Percentiles rank a stretch among this genome's conserved stretches.
These are phyloP conservation scores for Naso thynnoides DNA, from an alignment of 2,797 vertebrate genomes.

Conservation along the genomic window DNA sequence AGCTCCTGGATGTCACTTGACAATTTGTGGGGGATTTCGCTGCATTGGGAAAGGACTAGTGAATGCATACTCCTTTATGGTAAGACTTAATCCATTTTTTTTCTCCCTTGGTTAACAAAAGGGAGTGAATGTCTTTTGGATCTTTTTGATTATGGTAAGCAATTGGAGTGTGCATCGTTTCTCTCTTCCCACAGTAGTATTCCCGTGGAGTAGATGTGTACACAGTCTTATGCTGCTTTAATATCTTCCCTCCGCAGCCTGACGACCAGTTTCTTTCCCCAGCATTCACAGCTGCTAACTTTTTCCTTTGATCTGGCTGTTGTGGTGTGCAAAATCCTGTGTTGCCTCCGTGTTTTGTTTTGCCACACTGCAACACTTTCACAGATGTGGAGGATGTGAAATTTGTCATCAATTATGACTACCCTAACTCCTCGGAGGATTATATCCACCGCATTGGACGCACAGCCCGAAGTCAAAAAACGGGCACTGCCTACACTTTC, in stretches of 20 bases:
- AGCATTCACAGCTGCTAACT: slow-evolving; percentile 88
- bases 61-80: slow-evolving; percentile 94
- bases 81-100: slow-evolving; percentile 85
- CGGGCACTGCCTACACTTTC: slow-evolving; percentile 99
- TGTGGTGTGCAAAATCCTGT: slow-evolving; percentile 98
- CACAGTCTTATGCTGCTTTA: slow-evolving; percentile 78
- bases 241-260: slow-evolving; percentile 78
- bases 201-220: slow-evolving; percentile 86
- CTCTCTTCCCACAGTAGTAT: slow-evolving; percentile 89
- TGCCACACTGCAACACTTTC: slow-evolving; percentile 99
- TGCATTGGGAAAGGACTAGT: slow-evolving; percentile 95
- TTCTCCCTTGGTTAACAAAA: slow-evolving; percentile 79
- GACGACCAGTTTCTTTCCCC: slow-evolving; percentile 80
- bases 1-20: slow-evolving; percentile 99
- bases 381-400: slow-evolving; percentile 99
- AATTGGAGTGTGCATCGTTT: slow-evolving; percentile 92
- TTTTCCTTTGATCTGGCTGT: slow-evolving; percentile 96
- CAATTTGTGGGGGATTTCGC: slow-evolving; percentile 96
- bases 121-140: slow-evolving; percentile 88
- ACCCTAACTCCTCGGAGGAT: slow-evolving; percentile 99
- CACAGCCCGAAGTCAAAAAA: slow-evolving; percentile 99
- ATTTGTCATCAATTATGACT: slow-evolving; percentile 99
- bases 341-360: slow-evolving; percentile 90
- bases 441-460: slow-evolving; percentile 99
- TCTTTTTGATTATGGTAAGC: slow-evolving; percentile 80